Evolutionary conservation across 2,113 vertebrate species (phyloP), one percentile per base, ranked within the genome.

Genomic region (Acanthochromis polyacanthus): DNA sequence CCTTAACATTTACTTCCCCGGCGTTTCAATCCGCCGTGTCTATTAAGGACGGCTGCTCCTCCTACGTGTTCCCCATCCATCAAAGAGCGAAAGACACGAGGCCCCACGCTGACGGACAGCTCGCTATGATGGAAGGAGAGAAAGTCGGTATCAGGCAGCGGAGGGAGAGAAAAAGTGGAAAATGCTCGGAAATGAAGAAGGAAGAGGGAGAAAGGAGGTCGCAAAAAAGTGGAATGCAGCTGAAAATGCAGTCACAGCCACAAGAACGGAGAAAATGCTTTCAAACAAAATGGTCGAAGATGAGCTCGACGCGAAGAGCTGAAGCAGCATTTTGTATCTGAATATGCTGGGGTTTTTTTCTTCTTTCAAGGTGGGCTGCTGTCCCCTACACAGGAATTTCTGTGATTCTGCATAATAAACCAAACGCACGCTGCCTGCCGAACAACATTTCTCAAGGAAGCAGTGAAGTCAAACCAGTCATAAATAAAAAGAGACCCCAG

Each of bases 1-100:
- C 91, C 89, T 95, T 95, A 95, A 94, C 93, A 95, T 95, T 95
- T 95, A 94, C 93, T 93, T 93, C 93, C 85, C 86, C 82, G 48
- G 92, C 88, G 90, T 91, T 94, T 95, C 93, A 93, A 94, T 95
- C 92, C 91, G 72, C 88, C 86, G 59, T 93, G 93, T 94, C 94
- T 93, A 94, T 95, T 95, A 95, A 90, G 90, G 92, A 82, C 87
- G 89, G 88, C 90, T 91, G 92, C 88, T 91, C 88, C 91, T 90
- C 88, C 93, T 86, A 93, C 91, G 89, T 92, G 94, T 90, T 90
- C 89, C 58, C 82, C 93, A 95, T 95, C 90, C 90, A 94, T 95
- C 94, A 95, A 85, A 89, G 81, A 77, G 65, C 10, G 20, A 82
- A 80, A 88, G 84, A 77, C 87, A 67, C 58, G 46, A 62, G 69